phyloP scores from a whole-genome alignment of 2,888 invertebrate species.

The Meloe dianella region DNA sequence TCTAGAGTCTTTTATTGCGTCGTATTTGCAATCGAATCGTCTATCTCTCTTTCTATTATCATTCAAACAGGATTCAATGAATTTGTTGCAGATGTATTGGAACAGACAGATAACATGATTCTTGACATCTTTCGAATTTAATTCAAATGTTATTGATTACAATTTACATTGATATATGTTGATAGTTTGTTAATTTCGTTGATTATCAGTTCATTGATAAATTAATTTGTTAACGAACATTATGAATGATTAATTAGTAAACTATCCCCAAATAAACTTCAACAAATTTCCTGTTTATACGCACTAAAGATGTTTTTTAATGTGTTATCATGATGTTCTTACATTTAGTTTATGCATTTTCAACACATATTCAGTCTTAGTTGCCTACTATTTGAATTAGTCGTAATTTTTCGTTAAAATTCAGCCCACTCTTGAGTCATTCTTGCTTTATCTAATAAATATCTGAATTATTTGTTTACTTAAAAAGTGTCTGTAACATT shows the following conservation, averaged over 20 bases:
- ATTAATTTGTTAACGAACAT: background rate
- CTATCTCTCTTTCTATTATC: no score
- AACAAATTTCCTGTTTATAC: constrained; percentile 2
- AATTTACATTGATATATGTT: background rate
- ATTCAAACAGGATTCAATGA: no score
- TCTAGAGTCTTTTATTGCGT: no score
- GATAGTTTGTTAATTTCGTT: background rate
- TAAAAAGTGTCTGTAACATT: no score
- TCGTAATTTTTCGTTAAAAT: background rate
- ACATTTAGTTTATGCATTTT: background rate
- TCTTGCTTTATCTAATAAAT: no score
- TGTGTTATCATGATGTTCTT: background rate
- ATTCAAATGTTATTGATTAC: background rate
- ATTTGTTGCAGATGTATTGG: no score
- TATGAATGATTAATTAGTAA: no score
- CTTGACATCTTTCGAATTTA: background rate
- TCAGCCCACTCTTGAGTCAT: no score
- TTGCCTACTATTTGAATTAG: background rate
- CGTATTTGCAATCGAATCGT: no score
- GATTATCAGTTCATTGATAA: background rate
- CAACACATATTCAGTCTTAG: background rate
- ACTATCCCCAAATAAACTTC: no score
- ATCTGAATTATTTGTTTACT: no score
- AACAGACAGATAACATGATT: no score
- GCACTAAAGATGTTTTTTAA: background rate